phyloP scores from a whole-genome alignment of 1,140 invertebrate genomes.

The Bombus pyrosoma region DNA sequence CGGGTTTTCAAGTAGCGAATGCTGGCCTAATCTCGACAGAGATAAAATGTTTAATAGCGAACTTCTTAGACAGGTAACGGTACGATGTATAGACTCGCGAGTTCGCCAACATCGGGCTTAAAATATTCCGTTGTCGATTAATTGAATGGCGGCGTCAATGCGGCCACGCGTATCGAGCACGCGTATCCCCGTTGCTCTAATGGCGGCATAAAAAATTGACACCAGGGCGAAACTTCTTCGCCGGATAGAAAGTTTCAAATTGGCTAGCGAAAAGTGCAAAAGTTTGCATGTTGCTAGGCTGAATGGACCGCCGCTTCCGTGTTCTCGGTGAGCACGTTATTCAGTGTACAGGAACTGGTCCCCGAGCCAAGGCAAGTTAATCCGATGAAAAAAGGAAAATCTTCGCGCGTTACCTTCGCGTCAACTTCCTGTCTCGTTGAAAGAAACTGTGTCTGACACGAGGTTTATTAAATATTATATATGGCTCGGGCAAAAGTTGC shows the following conservation, averaged over 20 bases:
- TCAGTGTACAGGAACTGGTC: not conserved
- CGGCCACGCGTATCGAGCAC: not conserved
- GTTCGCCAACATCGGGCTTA: not conserved
- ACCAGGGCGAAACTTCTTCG: not conserved
- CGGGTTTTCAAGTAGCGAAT: not conserved
- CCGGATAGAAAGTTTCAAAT: constrained; percentile 22
- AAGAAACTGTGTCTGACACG: not conserved
- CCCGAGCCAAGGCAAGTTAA: not conserved
- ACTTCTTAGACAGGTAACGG: not conserved
- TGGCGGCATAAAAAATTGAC: constrained; percentile 10
- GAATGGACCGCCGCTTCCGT: constrained; percentile 32
- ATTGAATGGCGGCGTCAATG: not conserved
- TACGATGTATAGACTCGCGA: too few relatives aligned
- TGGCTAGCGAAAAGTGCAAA: constrained; percentile 21
- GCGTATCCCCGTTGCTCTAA: not conserved
- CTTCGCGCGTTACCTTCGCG: not conserved
- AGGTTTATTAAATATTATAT: not conserved
- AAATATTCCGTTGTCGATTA: constrained; percentile 10
- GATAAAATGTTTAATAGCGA: not conserved
- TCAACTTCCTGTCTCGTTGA: not conserved
- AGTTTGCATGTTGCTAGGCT: constrained; percentile 21
- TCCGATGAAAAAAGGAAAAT: not conserved
- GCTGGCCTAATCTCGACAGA: not conserved
- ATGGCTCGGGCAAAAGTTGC: not conserved
- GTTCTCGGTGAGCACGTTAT: constrained; percentile 4